A percentile compares a stretch with the other conserved stretches of the same genome.
phyloP scores from a whole-genome alignment of 1,140 invertebrate genomes.

The Drosophila bipectinata region DNA sequence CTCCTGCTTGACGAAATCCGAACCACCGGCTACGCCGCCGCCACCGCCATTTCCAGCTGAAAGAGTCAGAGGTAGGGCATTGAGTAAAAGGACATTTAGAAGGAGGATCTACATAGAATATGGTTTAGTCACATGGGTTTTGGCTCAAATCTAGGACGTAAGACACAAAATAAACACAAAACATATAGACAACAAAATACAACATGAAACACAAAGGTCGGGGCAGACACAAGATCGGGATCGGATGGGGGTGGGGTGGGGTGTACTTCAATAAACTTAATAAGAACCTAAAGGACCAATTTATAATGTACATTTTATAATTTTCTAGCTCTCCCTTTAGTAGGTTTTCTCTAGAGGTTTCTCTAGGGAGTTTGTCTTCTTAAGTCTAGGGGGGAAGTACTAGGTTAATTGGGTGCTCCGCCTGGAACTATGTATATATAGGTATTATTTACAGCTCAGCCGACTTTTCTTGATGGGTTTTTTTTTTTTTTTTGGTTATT shows the following conservation, averaged over 20 bases:
- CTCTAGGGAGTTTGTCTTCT: neutral
- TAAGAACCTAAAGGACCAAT: slow-evolving; percentile 33
- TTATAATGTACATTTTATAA: slow-evolving; percentile 4
- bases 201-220: slow-evolving; percentile 35
- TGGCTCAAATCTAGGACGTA: slow-evolving; percentile 37
- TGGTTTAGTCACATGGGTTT: slow-evolving; percentile 67
- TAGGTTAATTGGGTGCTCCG: slow-evolving; percentile 33
- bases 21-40: slow-evolving; percentile 70
- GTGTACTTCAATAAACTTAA: slow-evolving; percentile 7
- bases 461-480: slow-evolving; percentile 20
- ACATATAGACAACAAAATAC: slow-evolving; percentile 44
- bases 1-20: slow-evolving; percentile 95
- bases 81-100: neutral
- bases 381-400: neutral
- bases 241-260: neutral
- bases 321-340: slow-evolving; percentile 14
- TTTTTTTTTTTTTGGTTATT: slow-evolving; percentile 28
- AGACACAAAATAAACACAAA: slow-evolving; percentile 40
- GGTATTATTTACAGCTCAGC: slow-evolving; percentile 44
- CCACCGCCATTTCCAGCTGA: slow-evolving; percentile 63
- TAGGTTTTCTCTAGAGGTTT: neutral
- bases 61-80: slow-evolving; percentile 18
- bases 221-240: slow-evolving; percentile 29
- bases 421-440: slow-evolving; percentile 23
- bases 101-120: slow-evolving; percentile 22